Percentiles rank a stretch among this genome's conserved stretches.
Evolutionary conservation across 2,797 vertebrate species (phyloP).

Genomic region (Avahi laniger): DNA sequence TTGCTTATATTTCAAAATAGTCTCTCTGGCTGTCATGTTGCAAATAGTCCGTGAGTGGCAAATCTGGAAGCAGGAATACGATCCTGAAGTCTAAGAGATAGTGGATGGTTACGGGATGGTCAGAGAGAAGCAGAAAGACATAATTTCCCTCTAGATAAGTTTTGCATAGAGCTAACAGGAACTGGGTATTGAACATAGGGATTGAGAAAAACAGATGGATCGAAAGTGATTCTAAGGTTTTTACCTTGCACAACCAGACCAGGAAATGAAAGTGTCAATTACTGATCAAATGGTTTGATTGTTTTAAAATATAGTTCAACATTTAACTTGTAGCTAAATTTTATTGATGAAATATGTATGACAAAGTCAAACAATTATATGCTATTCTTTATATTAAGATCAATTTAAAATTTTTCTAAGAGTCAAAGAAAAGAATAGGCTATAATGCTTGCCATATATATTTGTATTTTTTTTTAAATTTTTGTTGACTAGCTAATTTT

Average conservation of each 20-base stretch:
- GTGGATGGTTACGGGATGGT: background rate
- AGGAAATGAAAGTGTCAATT: background rate
- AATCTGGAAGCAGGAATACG: background rate
- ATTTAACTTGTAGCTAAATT: conserved; percentile 11
- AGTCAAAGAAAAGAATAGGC: background rate
- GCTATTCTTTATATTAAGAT: background rate
- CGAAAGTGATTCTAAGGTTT: background rate
- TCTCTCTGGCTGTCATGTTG: background rate
- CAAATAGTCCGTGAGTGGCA: background rate
- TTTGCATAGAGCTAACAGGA: background rate
- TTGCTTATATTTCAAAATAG: background rate
- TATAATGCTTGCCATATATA: background rate
- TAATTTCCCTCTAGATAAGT: background rate
- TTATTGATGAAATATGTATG: conserved; percentile 16
- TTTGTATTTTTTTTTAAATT: background rate
- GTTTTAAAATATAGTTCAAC: background rate
- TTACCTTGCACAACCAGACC: background rate
- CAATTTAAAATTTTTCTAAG: conserved; percentile 32
- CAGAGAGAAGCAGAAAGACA: background rate
- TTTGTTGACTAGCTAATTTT: too few species aligned
- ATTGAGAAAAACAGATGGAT: background rate
- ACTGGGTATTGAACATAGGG: background rate
- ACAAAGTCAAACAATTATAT: background rate
- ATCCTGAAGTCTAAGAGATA: background rate
- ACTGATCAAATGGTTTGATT: conserved; percentile 15